These are phyloP conservation scores for Collichthys lucidus DNA, from an alignment of 2,113 vertebrate species.

Conservation along the genomic window DNA sequence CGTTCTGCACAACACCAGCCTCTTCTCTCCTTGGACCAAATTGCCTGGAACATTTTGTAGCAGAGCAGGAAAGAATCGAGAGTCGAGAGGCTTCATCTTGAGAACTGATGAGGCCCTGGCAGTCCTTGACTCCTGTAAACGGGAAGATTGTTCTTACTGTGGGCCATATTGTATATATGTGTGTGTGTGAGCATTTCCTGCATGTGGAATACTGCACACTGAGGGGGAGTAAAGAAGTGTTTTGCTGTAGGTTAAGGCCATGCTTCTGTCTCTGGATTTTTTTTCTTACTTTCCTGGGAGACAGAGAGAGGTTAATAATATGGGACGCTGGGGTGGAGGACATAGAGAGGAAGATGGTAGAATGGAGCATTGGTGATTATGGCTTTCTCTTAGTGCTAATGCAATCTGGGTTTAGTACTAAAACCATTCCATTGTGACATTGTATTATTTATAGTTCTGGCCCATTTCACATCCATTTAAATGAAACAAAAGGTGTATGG, in stretches of 20 bases:
- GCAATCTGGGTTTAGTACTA: neutral
- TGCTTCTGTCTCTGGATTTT: neutral
- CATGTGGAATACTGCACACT: constrained; percentile 11
- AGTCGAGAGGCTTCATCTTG: constrained; percentile 24
- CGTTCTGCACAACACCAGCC: constrained; percentile 14
- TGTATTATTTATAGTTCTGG: too few relatives aligned
- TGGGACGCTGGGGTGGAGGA: neutral
- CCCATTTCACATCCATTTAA: too few relatives aligned
- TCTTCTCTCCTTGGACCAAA: constrained; percentile 64
- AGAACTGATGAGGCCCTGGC: constrained; percentile 48
- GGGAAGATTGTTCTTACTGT: constrained; percentile 29
- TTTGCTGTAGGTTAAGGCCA: constrained; percentile 42
- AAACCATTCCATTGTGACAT: too few relatives aligned
- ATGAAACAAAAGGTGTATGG: too few relatives aligned
- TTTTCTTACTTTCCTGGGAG: neutral
- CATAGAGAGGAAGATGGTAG: neutral
- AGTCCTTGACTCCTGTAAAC: constrained; percentile 59
- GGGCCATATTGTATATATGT: neutral
- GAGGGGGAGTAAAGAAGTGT: constrained; percentile 12
- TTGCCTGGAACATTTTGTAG: constrained; percentile 60
- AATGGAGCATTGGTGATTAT: neutral
- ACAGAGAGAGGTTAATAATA: constrained; percentile 12
- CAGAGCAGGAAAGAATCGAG: neutral
- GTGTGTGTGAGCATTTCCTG: neutral
- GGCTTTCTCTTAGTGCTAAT: neutral